Evolutionary conservation across 2,888 invertebrate species (phyloP), one percentile per base, ranked within the genome.

Genomic region (Rhorus exstirpatorius): DNA sequence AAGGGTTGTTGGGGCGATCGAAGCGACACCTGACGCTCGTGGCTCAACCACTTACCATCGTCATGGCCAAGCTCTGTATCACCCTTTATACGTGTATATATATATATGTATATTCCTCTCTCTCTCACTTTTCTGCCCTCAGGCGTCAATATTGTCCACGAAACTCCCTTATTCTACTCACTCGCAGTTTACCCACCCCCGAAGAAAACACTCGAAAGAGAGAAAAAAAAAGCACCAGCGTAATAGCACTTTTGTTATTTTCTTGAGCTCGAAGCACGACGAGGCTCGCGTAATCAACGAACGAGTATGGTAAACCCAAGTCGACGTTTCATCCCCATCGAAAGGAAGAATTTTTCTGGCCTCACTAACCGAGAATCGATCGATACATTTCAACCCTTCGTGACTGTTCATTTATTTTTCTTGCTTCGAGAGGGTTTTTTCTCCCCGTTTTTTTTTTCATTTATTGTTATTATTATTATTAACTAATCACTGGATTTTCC

Each of bases 1-100:
- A 86, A 89, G 89, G 90, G 88, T 90, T 89, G 90, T 88, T 87
- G 89, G 88, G 83, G 83, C 89, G 87, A 87, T 78, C 81, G 86
- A 79, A 61, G 84, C 89, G 89, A 88, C 91, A 90, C 89, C 91
- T 90, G 86, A 75, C 88, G 88, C 81, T 72, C 79, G 76, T 71
- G 84, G 60, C 80, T 67, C 65, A 80, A 84, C 84, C 81, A 77
- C 79, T 79, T 71, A 81, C 86, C 58, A 77, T 84, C 87, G 87
- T 83, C 88, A 89, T 90, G 88, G 87, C 90, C 86, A 88, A 85
- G 80, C 76, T 75, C 74, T 75, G 24, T 70, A 12, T 63, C 53
- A 35, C 35, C 53, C 46, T 17, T 51, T 65, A 53, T 51, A 41
- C 21, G 14, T 38, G 10, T 31, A 26, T 75, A 58, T 60, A 60